Base-by-base conservation (phyloP, 2,888 invertebrate species). In the Opisthograptis luteolata region DNA sequence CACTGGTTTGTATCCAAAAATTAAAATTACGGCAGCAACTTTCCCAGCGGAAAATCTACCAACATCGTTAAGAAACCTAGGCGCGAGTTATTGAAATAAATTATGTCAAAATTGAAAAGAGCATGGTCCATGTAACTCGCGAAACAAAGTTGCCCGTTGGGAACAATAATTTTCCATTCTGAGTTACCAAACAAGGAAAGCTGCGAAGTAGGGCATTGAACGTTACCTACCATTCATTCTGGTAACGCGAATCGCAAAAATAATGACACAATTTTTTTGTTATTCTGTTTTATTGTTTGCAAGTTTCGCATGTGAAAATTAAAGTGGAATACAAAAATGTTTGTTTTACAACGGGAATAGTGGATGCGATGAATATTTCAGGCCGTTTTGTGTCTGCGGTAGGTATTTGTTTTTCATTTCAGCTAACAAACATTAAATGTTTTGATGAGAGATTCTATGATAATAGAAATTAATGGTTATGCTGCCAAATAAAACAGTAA, bases 91-190 rank as follows among this genome's bases (percentile, higher is more conserved):
- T 47, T 47, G 39, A 47, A 55, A 55, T 50, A 51, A 58, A 55
- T 58, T 49, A 49, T 44, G 41, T 47, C 47, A 35, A 50, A 49
- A 55, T 55, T 58, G 53, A 53, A 55, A 58, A 47, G 42, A 53
- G 51, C 44, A 45, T 41, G 44, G 30, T 46, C 36, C 50, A 43
- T 47, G 50, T 42, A 47, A 55, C 50, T 64, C 62, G 55, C 51
- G 54, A 55, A 58, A 51, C 59, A 64, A 68, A 68, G 61, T 65
- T 61, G 10, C 40, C 56, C 50, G 51, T 20, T 34, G 52, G 49
- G 58, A 55, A 56, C 61, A 61, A 72, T 70, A 70, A 73, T 72
- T 71, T 67, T 64, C 68, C 66, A 69, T 66, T 70, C 55, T 56
- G 51, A 45, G 62, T 49, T 51, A 61, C 60, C 52, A 62, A 72